Conservation (phyloP, 2,797 vertebrate genomes). For the Chelmon rostratus region DNA sequence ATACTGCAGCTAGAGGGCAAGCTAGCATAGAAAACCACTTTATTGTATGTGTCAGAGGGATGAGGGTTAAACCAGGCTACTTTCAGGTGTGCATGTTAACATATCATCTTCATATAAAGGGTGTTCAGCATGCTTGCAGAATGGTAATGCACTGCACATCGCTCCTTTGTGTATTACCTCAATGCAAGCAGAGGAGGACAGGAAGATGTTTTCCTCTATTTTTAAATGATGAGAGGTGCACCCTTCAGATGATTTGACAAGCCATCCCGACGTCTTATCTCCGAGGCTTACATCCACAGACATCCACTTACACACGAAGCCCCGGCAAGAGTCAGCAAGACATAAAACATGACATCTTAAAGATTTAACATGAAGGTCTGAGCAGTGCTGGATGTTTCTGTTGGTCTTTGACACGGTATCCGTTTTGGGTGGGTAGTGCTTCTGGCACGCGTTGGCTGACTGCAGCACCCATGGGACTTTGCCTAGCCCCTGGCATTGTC, state of each 20-base stretch:
- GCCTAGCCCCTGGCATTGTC: slow-evolving; percentile 75
- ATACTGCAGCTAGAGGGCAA: slow-evolving; percentile 74
- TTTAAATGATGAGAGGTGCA: slow-evolving; percentile 28
- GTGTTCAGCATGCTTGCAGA: background rate
- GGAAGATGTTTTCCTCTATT: background rate
- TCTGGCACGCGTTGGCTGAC: slow-evolving; percentile 52
- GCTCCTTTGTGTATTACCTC: background rate
- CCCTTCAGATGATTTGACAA: slow-evolving; percentile 35
- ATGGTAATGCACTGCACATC: background rate
- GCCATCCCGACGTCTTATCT: slow-evolving; percentile 29
- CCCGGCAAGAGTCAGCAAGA: slow-evolving; percentile 23
- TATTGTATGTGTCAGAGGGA: slow-evolving; percentile 1
- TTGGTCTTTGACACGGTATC: slow-evolving; percentile 51
- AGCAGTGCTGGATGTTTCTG: slow-evolving; percentile 42
- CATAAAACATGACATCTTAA: slow-evolving; percentile 66
- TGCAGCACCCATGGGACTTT: slow-evolving; percentile 64
- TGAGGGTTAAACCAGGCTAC: background rate
- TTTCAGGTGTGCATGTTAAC: slow-evolving; percentile 25
- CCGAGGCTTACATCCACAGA: slow-evolving; percentile 26
- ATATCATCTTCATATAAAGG: slow-evolving; percentile 10
- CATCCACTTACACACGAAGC: slow-evolving; percentile 17
- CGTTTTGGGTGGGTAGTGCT: slow-evolving; percentile 64
- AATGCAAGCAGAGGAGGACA: background rate
- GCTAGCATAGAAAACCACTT: slow-evolving; percentile 58
- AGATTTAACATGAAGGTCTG: slow-evolving; percentile 64